A percentile compares a stretch with the other conserved stretches of the same genome.
Conservation (phyloP, 1,140 invertebrate species). For the Trichomalopsis sarcophagae region DNA sequence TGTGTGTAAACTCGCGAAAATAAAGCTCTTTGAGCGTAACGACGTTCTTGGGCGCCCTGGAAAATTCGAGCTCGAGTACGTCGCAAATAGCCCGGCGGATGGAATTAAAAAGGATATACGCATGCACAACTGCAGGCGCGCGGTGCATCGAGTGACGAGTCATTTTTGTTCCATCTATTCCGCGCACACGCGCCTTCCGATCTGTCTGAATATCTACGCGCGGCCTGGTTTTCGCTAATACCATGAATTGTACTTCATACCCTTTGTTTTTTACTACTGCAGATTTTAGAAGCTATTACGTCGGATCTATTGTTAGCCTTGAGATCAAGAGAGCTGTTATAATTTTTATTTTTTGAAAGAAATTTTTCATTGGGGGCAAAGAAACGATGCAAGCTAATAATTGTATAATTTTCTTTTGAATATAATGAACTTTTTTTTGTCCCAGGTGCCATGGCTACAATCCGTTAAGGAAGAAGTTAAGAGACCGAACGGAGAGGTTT, state of each 20-base stretch:
- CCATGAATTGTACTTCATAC: background rate
- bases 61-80: background rate
- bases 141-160: background rate
- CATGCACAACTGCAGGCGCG: background rate
- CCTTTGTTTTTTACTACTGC: no score
- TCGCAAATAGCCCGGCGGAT: background rate
- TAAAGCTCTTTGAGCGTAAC: background rate
- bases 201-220: background rate
- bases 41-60: background rate
- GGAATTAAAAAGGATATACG: background rate
- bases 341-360: background rate
- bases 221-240: background rate
- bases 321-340: no score
- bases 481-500: background rate
- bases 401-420: background rate
- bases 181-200: background rate
- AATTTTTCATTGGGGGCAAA: background rate
- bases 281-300: no score
- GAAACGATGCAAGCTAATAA: background rate
- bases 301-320: no score
- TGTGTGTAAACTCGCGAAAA: background rate
- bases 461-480: background rate
- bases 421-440: slow-evolving; percentile 29
- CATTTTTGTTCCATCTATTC: background rate
- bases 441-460: slow-evolving; percentile 17